A percentile compares a stretch with the other conserved stretches of the same genome.
Conservation (phyloP, 2,113 vertebrate genomes). For the Crypturellus undulatus region DNA sequence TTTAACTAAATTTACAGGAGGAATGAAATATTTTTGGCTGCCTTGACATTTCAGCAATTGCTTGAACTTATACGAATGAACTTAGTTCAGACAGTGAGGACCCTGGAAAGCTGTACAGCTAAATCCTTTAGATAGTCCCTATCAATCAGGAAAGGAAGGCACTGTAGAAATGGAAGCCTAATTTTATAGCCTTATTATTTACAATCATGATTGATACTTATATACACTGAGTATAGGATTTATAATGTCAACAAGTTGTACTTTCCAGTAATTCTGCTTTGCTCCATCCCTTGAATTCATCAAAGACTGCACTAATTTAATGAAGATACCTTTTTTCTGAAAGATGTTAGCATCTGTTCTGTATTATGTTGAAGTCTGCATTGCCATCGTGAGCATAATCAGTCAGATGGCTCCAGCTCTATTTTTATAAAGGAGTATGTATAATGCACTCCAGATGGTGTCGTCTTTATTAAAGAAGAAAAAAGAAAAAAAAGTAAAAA, state of each 20-base stretch:
- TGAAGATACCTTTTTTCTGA: conserved; percentile 24
- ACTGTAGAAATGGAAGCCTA: neutral
- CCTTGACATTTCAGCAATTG: conserved; percentile 17
- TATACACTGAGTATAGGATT: neutral
- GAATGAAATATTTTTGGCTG: conserved; percentile 50
- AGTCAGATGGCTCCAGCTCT: conserved; percentile 58
- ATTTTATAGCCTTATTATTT: neutral
- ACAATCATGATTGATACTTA: neutral
- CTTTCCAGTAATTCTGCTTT: neutral
- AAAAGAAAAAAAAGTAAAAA: neutral
- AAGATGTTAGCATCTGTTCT: conserved; percentile 72
- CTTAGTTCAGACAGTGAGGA: neutral
- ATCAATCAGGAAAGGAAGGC: neutral
- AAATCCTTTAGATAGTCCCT: neutral
- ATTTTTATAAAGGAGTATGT: conserved; percentile 64
- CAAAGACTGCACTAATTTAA: conserved; percentile 41
- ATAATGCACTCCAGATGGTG: conserved; percentile 78
- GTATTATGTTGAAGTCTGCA: conserved; percentile 64
- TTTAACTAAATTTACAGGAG: conserved; percentile 11
- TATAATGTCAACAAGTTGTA: neutral
- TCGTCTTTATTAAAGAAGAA: conserved; percentile 33
- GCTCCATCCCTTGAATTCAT: conserved; percentile 29
- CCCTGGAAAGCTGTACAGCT: neutral
- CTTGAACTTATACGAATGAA: conserved; percentile 20
- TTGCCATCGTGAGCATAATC: conserved; percentile 66